Evolutionary conservation across 2,797 vertebrate species (phyloP), one percentile per base, ranked within the genome.

Genomic region (Phrynocephalus forsythii): DNA sequence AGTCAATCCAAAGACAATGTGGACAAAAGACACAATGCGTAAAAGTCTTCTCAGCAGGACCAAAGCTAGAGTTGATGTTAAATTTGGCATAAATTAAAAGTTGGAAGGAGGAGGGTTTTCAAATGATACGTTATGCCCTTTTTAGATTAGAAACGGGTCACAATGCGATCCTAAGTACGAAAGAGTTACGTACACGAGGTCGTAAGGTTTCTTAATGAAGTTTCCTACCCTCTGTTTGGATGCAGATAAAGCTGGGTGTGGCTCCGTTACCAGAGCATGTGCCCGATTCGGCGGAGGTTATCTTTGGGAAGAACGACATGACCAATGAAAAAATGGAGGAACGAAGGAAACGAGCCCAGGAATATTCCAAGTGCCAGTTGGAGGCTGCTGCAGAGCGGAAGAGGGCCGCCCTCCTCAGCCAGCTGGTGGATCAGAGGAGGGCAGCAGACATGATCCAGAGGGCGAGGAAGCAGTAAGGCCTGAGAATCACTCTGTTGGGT

Each of bases 391-490:
- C 95, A 1, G 87, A 93, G 10, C 96, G 24, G 85, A 97, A 94
- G 86, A 95, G 93, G 30, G 93, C 94, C 1, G 87, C 88, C 50
- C 91, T 97, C 52, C 91, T 96, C 48, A 95, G 91, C 13, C 95
- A 94, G 4, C 91, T 96, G 44, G 69, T 93, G 4, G 95, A 97
- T 77, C 95, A 97, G 91, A 95, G 95, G 89, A 94, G 84, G 52
- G 97, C 98, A 71, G 85, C 90, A 20, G 96, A 97, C 33, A 96
- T 97, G 94, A 89, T 98, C 60, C 93, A 95, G 81, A 93, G 92
- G 91, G 96, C 94, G 50, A 94, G 91, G 80, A 93, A 88, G 76
- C 95, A 96, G 98, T 98, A 94, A 96, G 97, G 94, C 63, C 38
- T 1, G 4, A 66, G 56, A 24, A 73, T 22, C 18, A 15, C 4